Percentiles rank a stretch among this genome's conserved stretches.
phyloP scores from a whole-genome alignment of 2,888 invertebrate species.

The Rhagonycha lutea region DNA sequence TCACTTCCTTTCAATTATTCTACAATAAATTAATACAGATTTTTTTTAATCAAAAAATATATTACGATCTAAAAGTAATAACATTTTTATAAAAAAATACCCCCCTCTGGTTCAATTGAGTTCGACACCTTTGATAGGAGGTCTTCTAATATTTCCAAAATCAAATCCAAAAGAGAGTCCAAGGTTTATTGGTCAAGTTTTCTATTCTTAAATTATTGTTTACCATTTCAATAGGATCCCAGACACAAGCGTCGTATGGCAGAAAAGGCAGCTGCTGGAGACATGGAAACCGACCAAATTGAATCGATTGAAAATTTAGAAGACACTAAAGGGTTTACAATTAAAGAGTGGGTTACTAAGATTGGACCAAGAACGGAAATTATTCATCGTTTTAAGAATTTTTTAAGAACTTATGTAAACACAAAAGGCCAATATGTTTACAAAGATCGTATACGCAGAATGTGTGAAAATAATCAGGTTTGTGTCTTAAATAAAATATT shows the following conservation, averaged over 20 bases:
- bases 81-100: too few species aligned
- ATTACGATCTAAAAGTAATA: too few species aligned
- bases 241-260: conserved; percentile 75
- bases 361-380: conserved; percentile 95
- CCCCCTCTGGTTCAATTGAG: too few species aligned
- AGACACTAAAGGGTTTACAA: conserved; percentile 93
- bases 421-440: conserved; percentile 85
- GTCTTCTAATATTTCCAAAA: too few species aligned
- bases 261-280: conserved; percentile 84
- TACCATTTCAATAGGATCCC: conserved; percentile 61
- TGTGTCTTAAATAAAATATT: background rate
- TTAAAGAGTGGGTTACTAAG: conserved; percentile 97
- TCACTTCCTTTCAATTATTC: too few species aligned
- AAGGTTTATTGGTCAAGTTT: too few species aligned
- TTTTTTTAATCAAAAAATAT: too few species aligned
- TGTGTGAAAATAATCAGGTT: conserved; percentile 89
- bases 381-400: conserved; percentile 89
- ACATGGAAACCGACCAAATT: conserved; percentile 67
- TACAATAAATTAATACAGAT: too few species aligned
- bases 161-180: too few species aligned
- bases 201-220: too few species aligned
- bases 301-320: conserved; percentile 98
- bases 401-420: conserved; percentile 87
- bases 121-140: too few species aligned
- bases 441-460: conserved; percentile 88